Evolutionary conservation across 2,797 vertebrate species (phyloP).

Genomic region (Hephaestus fuliginosus): DNA sequence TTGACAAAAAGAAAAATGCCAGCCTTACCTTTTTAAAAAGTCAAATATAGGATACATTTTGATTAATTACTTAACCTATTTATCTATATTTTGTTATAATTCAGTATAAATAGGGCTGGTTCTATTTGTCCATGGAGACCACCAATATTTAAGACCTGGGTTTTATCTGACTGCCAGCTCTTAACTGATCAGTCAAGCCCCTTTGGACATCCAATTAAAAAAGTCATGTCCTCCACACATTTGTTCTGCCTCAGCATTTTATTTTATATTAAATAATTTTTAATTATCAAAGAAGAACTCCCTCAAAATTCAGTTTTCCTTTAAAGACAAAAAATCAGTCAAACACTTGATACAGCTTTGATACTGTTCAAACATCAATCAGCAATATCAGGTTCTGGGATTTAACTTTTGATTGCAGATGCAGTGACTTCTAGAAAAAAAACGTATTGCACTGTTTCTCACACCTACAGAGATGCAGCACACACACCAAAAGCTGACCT

Average conservation of each 20-base stretch:
- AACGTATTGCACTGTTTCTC: conserved; percentile 2
- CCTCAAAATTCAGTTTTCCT: background rate
- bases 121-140: too few species aligned
- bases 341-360: background rate
- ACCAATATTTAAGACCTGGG: too few species aligned
- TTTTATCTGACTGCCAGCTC: too few species aligned
- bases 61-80: too few species aligned
- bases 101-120: too few species aligned
- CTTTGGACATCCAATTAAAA: background rate
- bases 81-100: too few species aligned
- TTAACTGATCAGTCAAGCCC: background rate
- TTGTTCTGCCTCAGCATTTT: background rate
- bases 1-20: too few species aligned
- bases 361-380: background rate
- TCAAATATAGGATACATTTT: too few species aligned
- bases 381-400: conserved; percentile 6
- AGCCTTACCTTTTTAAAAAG: too few species aligned
- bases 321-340: background rate
- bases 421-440: conserved; percentile 12
- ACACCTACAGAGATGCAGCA: conserved; percentile 16
- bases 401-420: conserved; percentile 34
- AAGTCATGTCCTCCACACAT: background rate
- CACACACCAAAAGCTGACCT: conserved; percentile 38
- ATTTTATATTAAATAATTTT: background rate
- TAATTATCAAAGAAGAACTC: background rate